phyloP scores from a whole-genome alignment of 2,888 invertebrate genomes.

The Periphyllus acericola region DNA sequence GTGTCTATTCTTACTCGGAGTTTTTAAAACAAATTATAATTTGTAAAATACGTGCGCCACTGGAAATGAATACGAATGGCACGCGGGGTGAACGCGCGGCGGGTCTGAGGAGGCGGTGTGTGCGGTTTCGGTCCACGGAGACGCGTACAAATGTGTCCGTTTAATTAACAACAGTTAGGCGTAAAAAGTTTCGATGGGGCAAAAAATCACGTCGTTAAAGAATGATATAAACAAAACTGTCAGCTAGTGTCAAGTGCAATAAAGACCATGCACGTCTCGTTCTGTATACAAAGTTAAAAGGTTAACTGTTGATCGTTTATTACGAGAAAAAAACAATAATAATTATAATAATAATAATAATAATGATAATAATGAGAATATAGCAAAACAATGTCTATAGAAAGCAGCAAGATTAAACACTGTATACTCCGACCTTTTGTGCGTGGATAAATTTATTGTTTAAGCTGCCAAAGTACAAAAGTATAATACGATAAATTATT shows the following conservation, averaged over 20 bases:
- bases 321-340: conserved; percentile 10
- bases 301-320: conserved; percentile 54
- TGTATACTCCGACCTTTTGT: conserved; percentile 5
- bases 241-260: conserved; percentile 46
- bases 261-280: conserved; percentile 4
- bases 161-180: conserved; percentile 52
- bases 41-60: conserved; percentile 34
- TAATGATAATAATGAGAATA: conserved; percentile 33
- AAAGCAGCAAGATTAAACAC: conserved; percentile 41
- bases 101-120: background rate
- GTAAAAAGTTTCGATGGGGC: conserved; percentile 37
- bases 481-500: conserved; percentile 53
- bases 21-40: conserved; percentile 49
- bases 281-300: conserved; percentile 37
- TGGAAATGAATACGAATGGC: conserved; percentile 46
- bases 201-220: conserved; percentile 49
- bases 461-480: conserved; percentile 19
- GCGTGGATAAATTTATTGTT: conserved; percentile 26
- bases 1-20: conserved; percentile 28
- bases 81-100: background rate
- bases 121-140: conserved; percentile 42
- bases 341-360: conserved; percentile 44
- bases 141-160: conserved; percentile 38
- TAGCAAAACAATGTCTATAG: conserved; percentile 49
- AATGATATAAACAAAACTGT: conserved; percentile 43